phyloP scores from a whole-genome alignment of 2,888 invertebrate species.

The Leptinotarsa juncta region DNA sequence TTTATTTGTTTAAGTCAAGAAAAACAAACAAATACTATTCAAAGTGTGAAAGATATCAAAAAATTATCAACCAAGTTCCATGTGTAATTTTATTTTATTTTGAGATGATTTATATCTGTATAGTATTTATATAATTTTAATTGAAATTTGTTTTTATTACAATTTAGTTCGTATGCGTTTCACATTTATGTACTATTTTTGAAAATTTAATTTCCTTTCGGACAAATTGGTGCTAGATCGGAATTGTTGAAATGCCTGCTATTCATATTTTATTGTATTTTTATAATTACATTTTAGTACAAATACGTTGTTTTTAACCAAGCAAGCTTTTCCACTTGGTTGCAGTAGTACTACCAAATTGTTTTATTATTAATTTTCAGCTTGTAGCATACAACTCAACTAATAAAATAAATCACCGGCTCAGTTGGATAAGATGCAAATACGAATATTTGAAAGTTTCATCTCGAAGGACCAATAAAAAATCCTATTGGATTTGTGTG shows the following conservation, averaged over 20 bases:
- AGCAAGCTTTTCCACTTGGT: not conserved
- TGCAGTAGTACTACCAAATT: not conserved
- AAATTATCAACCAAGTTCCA: constrained; percentile 10
- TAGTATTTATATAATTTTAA: constrained; percentile 27
- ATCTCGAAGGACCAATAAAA: no score
- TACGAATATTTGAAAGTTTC: not conserved
- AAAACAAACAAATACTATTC: not conserved
- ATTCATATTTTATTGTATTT: constrained; percentile 3
- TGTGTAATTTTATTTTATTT: constrained; percentile 7
- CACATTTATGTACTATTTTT: constrained; percentile 6
- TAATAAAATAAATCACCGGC: not conserved
- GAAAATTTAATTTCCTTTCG: constrained; percentile 7
- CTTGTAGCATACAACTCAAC: not conserved
- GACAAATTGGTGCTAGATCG: constrained; percentile 21
- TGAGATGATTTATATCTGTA: constrained; percentile 25
- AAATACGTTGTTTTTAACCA: not conserved
- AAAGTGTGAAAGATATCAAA: constrained; percentile 17
- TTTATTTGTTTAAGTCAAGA: no score
- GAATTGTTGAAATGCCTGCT: not conserved
- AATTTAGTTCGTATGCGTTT: constrained; percentile 3
- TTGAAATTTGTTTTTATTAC: constrained; percentile 14
- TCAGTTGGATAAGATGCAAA: not conserved
- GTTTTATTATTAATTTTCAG: not conserved
- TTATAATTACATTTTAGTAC: constrained; percentile 11
- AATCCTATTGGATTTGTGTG: no score